Evolutionary conservation across 2,888 invertebrate genomes (phyloP), one percentile per base, ranked within the genome.

Genomic region (Hydraecia micacea): DNA sequence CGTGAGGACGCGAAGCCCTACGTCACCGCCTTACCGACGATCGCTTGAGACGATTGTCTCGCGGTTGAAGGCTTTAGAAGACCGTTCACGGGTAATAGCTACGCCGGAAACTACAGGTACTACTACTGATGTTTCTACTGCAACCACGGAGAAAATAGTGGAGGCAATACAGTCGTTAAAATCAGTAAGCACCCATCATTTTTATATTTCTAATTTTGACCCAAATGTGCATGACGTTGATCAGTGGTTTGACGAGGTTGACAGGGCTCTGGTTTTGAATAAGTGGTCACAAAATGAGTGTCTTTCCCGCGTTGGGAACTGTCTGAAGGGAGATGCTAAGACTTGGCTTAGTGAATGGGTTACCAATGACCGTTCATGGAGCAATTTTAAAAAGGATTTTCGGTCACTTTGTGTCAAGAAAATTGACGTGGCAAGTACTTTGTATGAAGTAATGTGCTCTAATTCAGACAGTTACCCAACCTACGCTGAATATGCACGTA

Each of bases 251-350:
- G 46, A 46, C 46, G 39, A 42, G 39, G 39, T 42, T 42, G 39
- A 8, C 39, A 42, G 39, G 39, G 39, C 39, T 9, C 39, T 9
- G 39, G 8, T 58, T 32, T 55, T 55, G n/a, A 70, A 70, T 70
- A 58, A 39, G 7, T 70, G 69, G 69, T 52, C 52, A 8, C 25
- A 70, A n/a, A 70, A 39, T 36, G 69, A 70, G 39, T 70, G 55
- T 8, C 39, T 70, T 9, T 70, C 69, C 7, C 69, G 69, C 3
- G 69, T 70, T 36, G 69, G 55, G 18, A 58, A 55, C 55, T 70
- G 69, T 55, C 36, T 70, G 55, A 70, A 55, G n/a, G 71, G 71
- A 58, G 71, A 71, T 42, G 60, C 71, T 28, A 60, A 46, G 21
- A 71, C 28, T n/a, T 70, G 62, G 62, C 32, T 62, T 32, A 8